Percentiles rank a stretch among this genome's conserved stretches.
These are phyloP conservation scores for Micoletzkya japonica DNA, from an alignment of 2,888 invertebrate species.

Conservation along the genomic window DNA sequence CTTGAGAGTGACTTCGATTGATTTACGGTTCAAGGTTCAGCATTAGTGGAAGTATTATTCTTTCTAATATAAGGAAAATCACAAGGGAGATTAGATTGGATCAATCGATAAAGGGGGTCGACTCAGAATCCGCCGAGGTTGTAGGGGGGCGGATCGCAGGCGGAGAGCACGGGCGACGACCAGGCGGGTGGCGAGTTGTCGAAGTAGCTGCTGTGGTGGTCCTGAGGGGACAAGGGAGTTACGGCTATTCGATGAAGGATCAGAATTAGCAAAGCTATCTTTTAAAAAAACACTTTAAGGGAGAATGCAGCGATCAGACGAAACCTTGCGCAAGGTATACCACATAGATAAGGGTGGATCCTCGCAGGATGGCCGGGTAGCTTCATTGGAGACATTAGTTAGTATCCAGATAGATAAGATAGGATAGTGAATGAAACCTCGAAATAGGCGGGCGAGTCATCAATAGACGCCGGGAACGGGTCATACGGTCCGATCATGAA, in stretches of 20 bases:
- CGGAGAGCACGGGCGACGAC: slow-evolving; percentile 26
- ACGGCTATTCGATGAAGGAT: background rate
- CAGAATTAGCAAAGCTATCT: too few relatives aligned
- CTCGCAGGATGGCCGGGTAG: background rate
- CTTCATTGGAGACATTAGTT: too few relatives aligned
- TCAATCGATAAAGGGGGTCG: too few relatives aligned
- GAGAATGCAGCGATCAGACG: too few relatives aligned
- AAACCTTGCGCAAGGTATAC: too few relatives aligned
- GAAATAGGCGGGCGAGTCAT: background rate
- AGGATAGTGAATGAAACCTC: slow-evolving; percentile 8
- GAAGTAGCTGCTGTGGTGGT: slow-evolving; percentile 13
- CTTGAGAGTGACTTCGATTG: too few relatives aligned
- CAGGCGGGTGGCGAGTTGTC: slow-evolving; percentile 16
- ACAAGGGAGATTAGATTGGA: too few relatives aligned
- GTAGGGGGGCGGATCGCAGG: slow-evolving; percentile 24
- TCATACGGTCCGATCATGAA: slow-evolving; percentile 24
- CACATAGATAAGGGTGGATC: background rate
- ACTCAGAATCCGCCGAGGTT: slow-evolving; percentile 20
- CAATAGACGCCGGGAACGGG: background rate
- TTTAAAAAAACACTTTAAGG: too few relatives aligned
- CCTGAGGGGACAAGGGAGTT: background rate
- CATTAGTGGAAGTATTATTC: too few relatives aligned
- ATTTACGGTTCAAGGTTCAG: too few relatives aligned
- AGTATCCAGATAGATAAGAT: too few relatives aligned
- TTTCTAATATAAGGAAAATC: too few relatives aligned